Evolutionary conservation across 2,888 invertebrate species (phyloP), one percentile per base, ranked within the genome.

Genomic region (Tetranychus piercei): DNA sequence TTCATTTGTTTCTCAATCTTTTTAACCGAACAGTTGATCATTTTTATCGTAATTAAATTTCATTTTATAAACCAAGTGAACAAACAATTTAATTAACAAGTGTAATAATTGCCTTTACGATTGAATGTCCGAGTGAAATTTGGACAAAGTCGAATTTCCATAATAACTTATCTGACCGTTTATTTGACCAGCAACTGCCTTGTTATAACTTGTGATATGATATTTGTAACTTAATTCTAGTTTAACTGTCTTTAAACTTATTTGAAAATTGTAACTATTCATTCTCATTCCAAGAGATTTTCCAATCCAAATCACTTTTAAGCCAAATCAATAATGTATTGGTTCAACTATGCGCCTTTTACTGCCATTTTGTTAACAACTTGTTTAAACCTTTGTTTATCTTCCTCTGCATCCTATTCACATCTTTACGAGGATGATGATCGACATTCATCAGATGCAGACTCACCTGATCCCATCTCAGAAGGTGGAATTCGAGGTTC

Each of bases 381-480:
- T 55, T 55, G 55, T 55, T 55, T 55, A 9, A 15, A 55, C 55
- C 9, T 55, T 55, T 9, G 55, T 55, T 15, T 1, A 15, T 55
- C 55, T 55, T 55, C 9, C 15, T 55, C 9, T 55, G 1, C 55
- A 55, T 15, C 55, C 15, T 55, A 9, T 15, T 55, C 55, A 15
- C 3, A 55, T 55, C 55, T 55, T 55, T 55, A 55, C 15, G 69
- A 69, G 9, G 69, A 69, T 7, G 69, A 69, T 69, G 69, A 69
- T 69, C 20, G 69, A 11, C 7, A 69, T n/a, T 23, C 69, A 69
- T 11, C 7, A 69, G 18, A 18, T 69, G 9, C 15, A 55, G 55
- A 55, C 55, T 55, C 55, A 55, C 55, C 55, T 55, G 55, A 55
- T 69, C 69, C 69, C n/a, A 23, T 69, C 20, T 11, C 69, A 5